Evolutionary conservation across 2,113 vertebrate species (phyloP), one percentile per base, ranked within the genome.

Genomic region (Syrmaticus mikado): DNA sequence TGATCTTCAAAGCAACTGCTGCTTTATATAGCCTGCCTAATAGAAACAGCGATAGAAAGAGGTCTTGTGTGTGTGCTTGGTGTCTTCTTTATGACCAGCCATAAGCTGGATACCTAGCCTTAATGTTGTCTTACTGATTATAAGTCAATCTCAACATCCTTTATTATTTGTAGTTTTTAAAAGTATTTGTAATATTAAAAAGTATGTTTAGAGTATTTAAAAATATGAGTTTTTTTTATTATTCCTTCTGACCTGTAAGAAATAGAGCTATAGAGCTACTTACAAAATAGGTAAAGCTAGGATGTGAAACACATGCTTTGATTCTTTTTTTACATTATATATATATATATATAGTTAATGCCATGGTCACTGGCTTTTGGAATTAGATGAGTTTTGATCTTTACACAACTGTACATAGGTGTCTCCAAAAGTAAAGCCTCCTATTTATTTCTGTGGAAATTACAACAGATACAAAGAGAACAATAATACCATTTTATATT

Each of bases 281-380:
- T 79, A 43, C 0, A 8, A 48, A 71, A 19, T 36, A 32, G 21
- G 28, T 90, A 32, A 88, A 71, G 45, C 16, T 38, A 24, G 55
- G 34, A 13, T 38, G 8, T 66, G 61, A 27, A 21, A 28, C 15
- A 2, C 3, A 2, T 43, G 14, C 19, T 11, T 48, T 62, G 41
- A 17, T 6, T 41, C 4, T 20, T 57, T 0, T 58, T 48, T 65
- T 12, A 30, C 4, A 24, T 1, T 87, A 30, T 62, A 20, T 6
- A 30, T 43, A 13, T 13, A 21, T 81, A 2, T 10, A 16, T 34
- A 22, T 4, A 17, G 9, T 75, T 19, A 57, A 5, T 72, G 40
- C 1, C 50, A 38, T 89, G 32, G 32, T 60, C 28, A 13, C 32
- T 38, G 20, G 24, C 43, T 66, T 76, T 70, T 66, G 32, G 25